These are phyloP conservation scores for Leontocebus nigricollis DNA, from an alignment of 2,797 vertebrate species.

Conservation along the genomic window DNA sequence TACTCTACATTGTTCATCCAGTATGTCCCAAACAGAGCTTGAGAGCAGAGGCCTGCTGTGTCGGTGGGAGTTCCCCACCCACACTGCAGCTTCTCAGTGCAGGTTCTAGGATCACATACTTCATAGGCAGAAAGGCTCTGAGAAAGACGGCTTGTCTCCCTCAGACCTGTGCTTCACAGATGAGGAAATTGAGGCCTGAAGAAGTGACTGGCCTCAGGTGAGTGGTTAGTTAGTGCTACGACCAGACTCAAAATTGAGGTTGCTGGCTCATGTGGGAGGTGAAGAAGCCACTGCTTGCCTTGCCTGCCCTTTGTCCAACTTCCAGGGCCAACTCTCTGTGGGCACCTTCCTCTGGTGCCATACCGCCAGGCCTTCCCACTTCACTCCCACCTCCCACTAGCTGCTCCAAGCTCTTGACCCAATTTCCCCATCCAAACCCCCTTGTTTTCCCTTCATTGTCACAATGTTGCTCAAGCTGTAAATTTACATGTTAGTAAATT, in stretches of 20 bases:
- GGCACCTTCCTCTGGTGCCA: not conserved
- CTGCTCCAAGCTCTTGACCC: not conserved
- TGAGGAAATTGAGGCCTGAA: not conserved
- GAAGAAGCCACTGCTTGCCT: not conserved
- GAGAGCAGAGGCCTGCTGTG: not conserved
- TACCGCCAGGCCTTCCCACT: not conserved
- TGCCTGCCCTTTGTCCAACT: not conserved
- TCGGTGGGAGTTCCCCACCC: not conserved
- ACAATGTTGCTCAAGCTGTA: slow-evolving; percentile 15
- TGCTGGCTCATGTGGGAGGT: not conserved
- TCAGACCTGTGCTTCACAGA: not conserved
- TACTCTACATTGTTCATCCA: not conserved
- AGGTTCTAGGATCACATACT: not conserved
- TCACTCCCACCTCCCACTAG: not conserved
- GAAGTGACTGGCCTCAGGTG: not conserved
- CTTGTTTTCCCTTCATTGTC: not conserved
- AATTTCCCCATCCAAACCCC: slow-evolving; percentile 40
- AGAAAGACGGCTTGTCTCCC: not conserved
- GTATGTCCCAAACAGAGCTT: not conserved
- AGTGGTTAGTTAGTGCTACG: not conserved
- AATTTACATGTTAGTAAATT: slow-evolving; percentile 27
- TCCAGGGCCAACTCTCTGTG: not conserved
- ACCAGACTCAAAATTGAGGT: not conserved
- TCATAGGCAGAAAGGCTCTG: not conserved
- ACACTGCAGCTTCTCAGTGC: not conserved